phyloP scores from a whole-genome alignment of 2,113 vertebrate species.

The Dendropsophus ebraccatus region DNA sequence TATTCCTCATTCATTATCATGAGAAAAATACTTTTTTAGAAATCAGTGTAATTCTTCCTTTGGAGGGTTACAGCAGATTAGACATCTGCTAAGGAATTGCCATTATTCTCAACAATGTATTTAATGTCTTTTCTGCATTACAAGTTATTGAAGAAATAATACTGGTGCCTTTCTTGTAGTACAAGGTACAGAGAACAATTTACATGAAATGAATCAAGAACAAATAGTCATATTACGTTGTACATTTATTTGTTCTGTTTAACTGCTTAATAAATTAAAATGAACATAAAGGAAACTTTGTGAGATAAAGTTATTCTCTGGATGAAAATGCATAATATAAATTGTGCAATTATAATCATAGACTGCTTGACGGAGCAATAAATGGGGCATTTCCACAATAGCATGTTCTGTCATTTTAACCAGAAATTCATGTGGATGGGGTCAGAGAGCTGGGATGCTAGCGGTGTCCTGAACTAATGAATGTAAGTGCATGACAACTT shows the following conservation, averaged over 20 bases:
- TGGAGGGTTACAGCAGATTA: slow-evolving; percentile 39
- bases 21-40: slow-evolving; percentile 36
- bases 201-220: not conserved
- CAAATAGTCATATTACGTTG: not conserved
- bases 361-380: not conserved
- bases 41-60: slow-evolving; percentile 47
- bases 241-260: slow-evolving; percentile 30
- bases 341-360: not conserved
- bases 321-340: not conserved
- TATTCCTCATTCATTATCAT: slow-evolving; percentile 44
- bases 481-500: too few species aligned
- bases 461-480: too few species aligned
- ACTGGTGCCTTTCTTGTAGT: not conserved
- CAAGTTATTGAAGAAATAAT: slow-evolving; percentile 44
- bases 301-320: not conserved
- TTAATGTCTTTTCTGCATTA: slow-evolving; percentile 54
- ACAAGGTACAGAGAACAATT: slow-evolving; percentile 10
- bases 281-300: not conserved
- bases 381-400: too few species aligned
- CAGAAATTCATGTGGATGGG: too few species aligned
- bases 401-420: too few species aligned
- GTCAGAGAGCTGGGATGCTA: too few species aligned
- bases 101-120: slow-evolving; percentile 57
- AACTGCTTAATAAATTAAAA: slow-evolving; percentile 2
- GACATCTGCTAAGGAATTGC: slow-evolving; percentile 51